These are phyloP conservation scores for Synergus japonicus DNA, from an alignment of 2,888 invertebrate species.

Conservation along the genomic window DNA sequence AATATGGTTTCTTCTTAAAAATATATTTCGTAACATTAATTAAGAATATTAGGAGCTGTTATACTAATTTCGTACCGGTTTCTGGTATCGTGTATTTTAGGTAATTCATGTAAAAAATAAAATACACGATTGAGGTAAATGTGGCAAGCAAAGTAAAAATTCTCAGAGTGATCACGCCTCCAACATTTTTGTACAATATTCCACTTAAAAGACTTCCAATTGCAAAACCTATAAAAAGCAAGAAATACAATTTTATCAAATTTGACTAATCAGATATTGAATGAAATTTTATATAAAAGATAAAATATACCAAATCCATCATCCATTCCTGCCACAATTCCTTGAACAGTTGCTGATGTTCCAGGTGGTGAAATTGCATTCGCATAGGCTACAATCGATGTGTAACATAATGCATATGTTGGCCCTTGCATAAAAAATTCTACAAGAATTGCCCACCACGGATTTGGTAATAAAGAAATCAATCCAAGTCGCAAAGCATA, in stretches of 20 bases:
- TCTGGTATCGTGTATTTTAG: slow-evolving; percentile 70
- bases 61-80: slow-evolving; percentile 55
- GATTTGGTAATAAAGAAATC: slow-evolving; percentile 87
- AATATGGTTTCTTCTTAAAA: neutral
- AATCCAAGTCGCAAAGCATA: slow-evolving; percentile 87
- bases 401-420: slow-evolving; percentile 91
- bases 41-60: too few species aligned
- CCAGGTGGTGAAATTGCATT: slow-evolving; percentile 81
- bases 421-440: slow-evolving; percentile 91
- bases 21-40: neutral
- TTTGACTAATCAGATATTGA: neutral
- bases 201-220: slow-evolving; percentile 88
- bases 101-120: slow-evolving; percentile 75
- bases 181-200: slow-evolving; percentile 82
- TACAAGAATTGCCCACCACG: slow-evolving; percentile 90
- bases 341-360: slow-evolving; percentile 91
- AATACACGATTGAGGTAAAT: slow-evolving; percentile 76
- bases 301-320: slow-evolving; percentile 84
- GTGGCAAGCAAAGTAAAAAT: slow-evolving; percentile 78
- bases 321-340: slow-evolving; percentile 92
- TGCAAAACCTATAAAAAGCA: slow-evolving; percentile 82
- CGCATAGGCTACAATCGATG: slow-evolving; percentile 86
- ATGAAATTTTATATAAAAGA: neutral
- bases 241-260: slow-evolving; percentile 35
- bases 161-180: slow-evolving; percentile 81